Evolutionary conservation across 1,140 invertebrate species (phyloP).

Genomic region (Mactra quadrangularis): DNA sequence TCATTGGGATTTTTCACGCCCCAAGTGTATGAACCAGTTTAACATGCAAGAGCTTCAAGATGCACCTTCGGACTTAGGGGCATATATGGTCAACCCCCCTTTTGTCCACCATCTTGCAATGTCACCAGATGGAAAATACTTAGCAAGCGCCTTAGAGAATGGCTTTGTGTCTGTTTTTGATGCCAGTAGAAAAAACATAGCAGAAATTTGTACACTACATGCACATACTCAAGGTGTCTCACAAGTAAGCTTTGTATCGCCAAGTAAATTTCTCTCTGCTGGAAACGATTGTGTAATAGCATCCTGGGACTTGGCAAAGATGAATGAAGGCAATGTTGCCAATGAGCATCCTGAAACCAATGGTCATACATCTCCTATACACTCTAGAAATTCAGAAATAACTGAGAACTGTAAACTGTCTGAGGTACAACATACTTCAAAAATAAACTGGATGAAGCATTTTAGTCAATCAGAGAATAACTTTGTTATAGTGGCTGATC

Average conservation of each 20-base stretch:
- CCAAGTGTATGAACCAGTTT: constrained; percentile 76
- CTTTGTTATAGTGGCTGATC: constrained; percentile 75
- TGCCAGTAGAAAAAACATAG: constrained; percentile 68
- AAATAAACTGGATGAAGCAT: constrained; percentile 80
- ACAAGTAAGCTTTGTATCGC: constrained; percentile 76
- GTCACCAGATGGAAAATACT: constrained; percentile 70
- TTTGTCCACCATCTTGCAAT: constrained; percentile 77
- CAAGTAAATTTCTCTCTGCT: constrained; percentile 72
- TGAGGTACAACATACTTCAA: constrained; percentile 69
- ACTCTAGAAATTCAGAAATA: constrained; percentile 58
- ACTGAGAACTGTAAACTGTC: constrained; percentile 69
- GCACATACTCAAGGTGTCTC: constrained; percentile 79
- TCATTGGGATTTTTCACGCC: constrained; percentile 80
- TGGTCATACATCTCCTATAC: constrained; percentile 57
- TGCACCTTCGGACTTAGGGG: constrained; percentile 64
- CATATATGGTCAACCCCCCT: constrained; percentile 80
- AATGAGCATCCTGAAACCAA: constrained; percentile 41
- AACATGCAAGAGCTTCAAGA: constrained; percentile 80
- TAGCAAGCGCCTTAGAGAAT: constrained; percentile 80
- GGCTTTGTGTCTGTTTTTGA: constrained; percentile 77
- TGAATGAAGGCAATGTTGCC: constrained; percentile 50
- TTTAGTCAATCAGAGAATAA: constrained; percentile 58
- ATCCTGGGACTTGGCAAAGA: constrained; percentile 77
- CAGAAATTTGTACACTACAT: constrained; percentile 72
- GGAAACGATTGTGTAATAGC: constrained; percentile 78